Conservation (phyloP, 1,140 invertebrate genomes). For the Cydia strobilella region DNA sequence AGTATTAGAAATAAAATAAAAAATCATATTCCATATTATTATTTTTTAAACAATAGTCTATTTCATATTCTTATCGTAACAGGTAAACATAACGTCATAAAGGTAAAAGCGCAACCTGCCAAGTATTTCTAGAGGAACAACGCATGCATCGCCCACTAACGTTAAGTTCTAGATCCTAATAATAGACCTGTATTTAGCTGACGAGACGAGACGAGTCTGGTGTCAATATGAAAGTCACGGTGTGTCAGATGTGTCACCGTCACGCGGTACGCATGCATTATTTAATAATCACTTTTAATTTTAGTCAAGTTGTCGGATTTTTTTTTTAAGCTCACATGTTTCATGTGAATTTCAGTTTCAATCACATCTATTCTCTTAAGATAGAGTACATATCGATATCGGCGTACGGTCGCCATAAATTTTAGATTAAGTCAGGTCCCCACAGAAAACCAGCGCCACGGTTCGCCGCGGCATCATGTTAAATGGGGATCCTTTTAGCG, state of each 20-base stretch:
- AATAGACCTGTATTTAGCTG: neutral
- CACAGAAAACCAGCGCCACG: no score
- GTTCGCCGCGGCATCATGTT: no score
- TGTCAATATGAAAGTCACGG: constrained; percentile 18
- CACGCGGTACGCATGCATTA: neutral
- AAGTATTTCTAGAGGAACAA: neutral
- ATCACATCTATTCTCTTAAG: no score
- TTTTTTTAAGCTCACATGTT: neutral
- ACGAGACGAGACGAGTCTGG: constrained; percentile 13
- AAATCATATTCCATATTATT: no score
- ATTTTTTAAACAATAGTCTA: no score
- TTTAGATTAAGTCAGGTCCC: no score
- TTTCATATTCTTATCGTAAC: neutral
- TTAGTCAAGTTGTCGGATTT: neutral
- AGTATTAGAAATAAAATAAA: no score
- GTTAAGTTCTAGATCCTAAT: constrained; percentile 3
- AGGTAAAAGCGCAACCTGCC: neutral
- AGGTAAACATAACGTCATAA: neutral
- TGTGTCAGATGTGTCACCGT: neutral
- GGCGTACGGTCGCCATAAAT: no score
- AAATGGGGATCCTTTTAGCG: no score
- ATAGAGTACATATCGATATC: no score
- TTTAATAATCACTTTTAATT: neutral
- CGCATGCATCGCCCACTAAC: neutral
- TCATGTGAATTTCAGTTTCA: neutral